These are phyloP conservation scores for Columba livia DNA, from an alignment of 2,113 vertebrate genomes.

Conservation along the genomic window DNA sequence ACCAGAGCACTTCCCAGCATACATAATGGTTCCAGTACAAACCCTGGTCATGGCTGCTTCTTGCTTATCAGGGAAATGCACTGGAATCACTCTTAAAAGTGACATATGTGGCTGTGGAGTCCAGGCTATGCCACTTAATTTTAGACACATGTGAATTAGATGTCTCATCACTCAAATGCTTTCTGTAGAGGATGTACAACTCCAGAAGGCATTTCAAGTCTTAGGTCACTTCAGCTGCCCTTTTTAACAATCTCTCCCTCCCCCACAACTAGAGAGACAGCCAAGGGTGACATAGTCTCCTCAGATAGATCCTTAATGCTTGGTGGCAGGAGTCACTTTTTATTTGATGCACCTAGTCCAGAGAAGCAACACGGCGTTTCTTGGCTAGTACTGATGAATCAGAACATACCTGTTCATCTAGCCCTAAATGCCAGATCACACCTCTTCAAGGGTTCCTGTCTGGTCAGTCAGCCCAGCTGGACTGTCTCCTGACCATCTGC, in stretches of 20 bases:
- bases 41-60: background rate
- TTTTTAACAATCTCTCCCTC: constrained; percentile 45
- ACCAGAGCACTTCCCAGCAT: background rate
- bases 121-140: background rate
- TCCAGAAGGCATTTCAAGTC: constrained; percentile 60
- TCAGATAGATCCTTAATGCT: constrained; percentile 37
- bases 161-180: constrained; percentile 19
- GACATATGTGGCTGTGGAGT: background rate
- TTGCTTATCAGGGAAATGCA: background rate
- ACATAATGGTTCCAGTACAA: background rate
- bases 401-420: constrained; percentile 21
- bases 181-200: background rate
- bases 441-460: background rate
- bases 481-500: background rate
- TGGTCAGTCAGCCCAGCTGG: background rate
- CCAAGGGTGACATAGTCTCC: constrained; percentile 42
- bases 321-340: constrained; percentile 63
- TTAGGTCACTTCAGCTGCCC: constrained; percentile 42
- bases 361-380: constrained; percentile 1
- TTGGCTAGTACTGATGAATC: background rate
- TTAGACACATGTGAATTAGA: background rate
- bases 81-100: background rate
- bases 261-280: constrained; percentile 3
- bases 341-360: constrained; percentile 31
- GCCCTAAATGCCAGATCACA: constrained; percentile 26